Conservation (phyloP, 2,113 vertebrate species). For the Pristiophorus japonicus region DNA sequence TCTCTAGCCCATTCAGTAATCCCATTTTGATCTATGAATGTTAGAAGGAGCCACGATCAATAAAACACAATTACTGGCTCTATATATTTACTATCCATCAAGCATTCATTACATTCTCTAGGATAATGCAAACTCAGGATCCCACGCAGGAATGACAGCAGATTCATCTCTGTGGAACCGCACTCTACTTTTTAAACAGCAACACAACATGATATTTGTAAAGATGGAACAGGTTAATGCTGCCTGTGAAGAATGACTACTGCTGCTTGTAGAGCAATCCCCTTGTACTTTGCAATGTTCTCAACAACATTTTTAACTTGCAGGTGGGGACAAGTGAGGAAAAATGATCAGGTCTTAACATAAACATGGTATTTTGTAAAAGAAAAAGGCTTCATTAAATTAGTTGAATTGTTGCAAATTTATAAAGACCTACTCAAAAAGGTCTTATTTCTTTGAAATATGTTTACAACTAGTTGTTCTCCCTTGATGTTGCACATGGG, state of each 20-base stretch:
- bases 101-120: neutral
- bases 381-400: neutral
- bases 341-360: neutral
- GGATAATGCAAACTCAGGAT: neutral
- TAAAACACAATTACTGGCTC: conserved; percentile 28
- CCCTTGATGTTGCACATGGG: too few relatives aligned
- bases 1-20: neutral
- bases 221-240: neutral
- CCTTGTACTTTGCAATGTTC: neutral
- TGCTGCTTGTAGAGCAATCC: neutral
- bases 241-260: neutral
- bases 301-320: neutral
- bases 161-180: conserved; percentile 12
- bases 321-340: neutral
- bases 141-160: conserved; percentile 5
- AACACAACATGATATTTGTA: neutral
- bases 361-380: neutral
- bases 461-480: neutral
- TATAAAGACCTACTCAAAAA: neutral
- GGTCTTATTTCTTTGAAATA: neutral
- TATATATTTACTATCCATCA: conserved; percentile 33
- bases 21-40: conserved; percentile 15
- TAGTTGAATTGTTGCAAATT: neutral
- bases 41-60: conserved; percentile 13
- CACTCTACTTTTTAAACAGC: neutral